These are phyloP conservation scores for Danaus plexippus DNA, from an alignment of 1,140 invertebrate genomes.

Conservation along the genomic window DNA sequence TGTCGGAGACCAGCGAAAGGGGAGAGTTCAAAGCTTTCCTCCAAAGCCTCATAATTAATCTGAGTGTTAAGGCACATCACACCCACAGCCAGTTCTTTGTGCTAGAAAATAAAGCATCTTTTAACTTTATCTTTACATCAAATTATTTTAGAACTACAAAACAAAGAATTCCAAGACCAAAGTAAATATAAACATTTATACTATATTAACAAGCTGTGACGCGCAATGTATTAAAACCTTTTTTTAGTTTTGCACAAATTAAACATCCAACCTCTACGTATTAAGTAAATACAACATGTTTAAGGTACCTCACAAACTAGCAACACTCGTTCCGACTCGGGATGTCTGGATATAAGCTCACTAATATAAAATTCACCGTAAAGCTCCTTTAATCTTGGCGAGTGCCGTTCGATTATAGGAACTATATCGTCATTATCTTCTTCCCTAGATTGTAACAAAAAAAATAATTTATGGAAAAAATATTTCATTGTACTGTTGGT, in stretches of 20 bases:
- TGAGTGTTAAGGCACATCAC: constrained; percentile 77
- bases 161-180: too few relatives aligned
- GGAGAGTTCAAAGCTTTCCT: constrained; percentile 78
- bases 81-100: constrained; percentile 70
- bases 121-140: not conserved
- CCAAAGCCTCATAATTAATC: constrained; percentile 75
- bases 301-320: constrained; percentile 62
- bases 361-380: constrained; percentile 83
- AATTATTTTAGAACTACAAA: constrained; percentile 1
- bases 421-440: constrained; percentile 83
- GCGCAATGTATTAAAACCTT: too few relatives aligned
- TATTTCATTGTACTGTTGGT: too few relatives aligned
- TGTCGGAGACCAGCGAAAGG: constrained; percentile 76
- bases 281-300: not conserved
- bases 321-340: constrained; percentile 51
- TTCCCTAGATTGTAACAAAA: constrained; percentile 63
- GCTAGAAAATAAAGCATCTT: constrained; percentile 39
- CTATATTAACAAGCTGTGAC: too few relatives aligned
- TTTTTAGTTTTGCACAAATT: too few relatives aligned
- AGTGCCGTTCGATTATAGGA: constrained; percentile 75
- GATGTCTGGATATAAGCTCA: constrained; percentile 76
- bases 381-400: constrained; percentile 67
- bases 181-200: too few relatives aligned
- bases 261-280: too few relatives aligned
- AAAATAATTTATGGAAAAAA: not conserved